Percentiles rank a stretch among this genome's conserved stretches.
Evolutionary conservation across 2,113 vertebrate species (phyloP).

Genomic region (Pelecanoides urinatrix): DNA sequence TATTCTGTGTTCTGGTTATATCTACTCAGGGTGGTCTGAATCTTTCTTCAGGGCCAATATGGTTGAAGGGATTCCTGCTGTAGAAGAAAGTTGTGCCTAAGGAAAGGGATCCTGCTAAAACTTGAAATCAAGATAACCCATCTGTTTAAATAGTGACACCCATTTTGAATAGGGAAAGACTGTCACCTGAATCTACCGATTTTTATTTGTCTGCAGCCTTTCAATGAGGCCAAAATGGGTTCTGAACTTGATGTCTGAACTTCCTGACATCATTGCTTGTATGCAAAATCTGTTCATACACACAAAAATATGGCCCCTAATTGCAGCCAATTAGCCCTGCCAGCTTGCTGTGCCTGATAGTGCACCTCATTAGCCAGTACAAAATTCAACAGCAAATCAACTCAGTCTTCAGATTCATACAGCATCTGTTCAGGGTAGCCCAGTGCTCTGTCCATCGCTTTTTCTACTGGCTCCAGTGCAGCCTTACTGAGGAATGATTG

Average conservation of each 20-base stretch:
- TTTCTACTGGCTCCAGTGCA: slow-evolving; percentile 1
- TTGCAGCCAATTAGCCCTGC: slow-evolving; percentile 30
- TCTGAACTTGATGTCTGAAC: not conserved
- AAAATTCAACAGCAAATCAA: slow-evolving; percentile 30
- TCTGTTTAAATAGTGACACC: not conserved
- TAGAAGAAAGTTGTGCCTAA: not conserved
- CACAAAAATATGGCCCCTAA: slow-evolving; percentile 31
- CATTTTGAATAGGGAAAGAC: not conserved
- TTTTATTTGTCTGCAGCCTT: not conserved
- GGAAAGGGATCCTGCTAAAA: not conserved
- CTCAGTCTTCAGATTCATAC: not conserved
- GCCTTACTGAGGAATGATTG: slow-evolving; percentile 43
- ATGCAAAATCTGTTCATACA: slow-evolving; percentile 25
- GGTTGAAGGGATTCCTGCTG: not conserved
- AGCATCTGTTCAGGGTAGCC: slow-evolving; percentile 53
- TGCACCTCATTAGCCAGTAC: slow-evolving; percentile 41
- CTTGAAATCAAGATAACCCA: not conserved
- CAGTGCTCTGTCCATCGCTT: slow-evolving; percentile 12
- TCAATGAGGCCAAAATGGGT: not conserved
- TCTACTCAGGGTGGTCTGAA: not conserved
- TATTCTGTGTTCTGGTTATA: not conserved
- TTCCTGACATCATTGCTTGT: not conserved
- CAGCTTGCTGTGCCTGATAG: slow-evolving; percentile 20
- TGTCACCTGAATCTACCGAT: not conserved
- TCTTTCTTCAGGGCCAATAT: not conserved